phyloP scores from a whole-genome alignment of 2,113 vertebrate species.

The Sinocyclocheilus maitianheensis region DNA sequence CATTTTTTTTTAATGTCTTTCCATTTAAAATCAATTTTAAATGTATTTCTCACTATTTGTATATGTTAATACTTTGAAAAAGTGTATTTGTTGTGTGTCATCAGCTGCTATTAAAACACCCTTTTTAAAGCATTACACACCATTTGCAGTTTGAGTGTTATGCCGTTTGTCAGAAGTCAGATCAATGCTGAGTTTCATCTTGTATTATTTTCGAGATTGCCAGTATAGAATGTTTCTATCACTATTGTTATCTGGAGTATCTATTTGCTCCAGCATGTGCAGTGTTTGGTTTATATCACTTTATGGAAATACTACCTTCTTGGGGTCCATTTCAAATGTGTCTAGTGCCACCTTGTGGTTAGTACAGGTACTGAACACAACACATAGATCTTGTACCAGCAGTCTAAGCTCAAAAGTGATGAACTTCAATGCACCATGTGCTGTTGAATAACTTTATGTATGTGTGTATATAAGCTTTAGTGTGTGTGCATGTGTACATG shows the following conservation, averaged over 20 bases:
- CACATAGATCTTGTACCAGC: background rate
- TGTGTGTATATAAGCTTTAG: background rate
- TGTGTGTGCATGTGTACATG: background rate
- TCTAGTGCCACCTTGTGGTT: slow-evolving; percentile 76
- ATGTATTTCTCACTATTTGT: background rate
- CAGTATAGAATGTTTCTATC: slow-evolving; percentile 64
- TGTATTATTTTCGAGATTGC: slow-evolving; percentile 77
- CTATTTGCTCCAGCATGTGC: slow-evolving; percentile 56
- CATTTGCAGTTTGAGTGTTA: slow-evolving; percentile 20
- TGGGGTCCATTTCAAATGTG: slow-evolving; percentile 61
- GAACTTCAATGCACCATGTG: background rate
- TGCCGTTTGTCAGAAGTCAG: slow-evolving; percentile 64
- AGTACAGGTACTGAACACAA: slow-evolving; percentile 44
- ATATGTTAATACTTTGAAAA: background rate
- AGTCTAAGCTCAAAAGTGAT: background rate
- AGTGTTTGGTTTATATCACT: slow-evolving; percentile 57
- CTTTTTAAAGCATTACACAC: background rate
- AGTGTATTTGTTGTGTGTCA: too few relatives aligned
- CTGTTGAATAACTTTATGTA: slow-evolving; percentile 3
- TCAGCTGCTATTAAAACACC: background rate
- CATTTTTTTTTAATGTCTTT: background rate
- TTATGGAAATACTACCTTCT: slow-evolving; percentile 55
- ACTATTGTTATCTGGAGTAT: slow-evolving; percentile 75
- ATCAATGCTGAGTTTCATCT: slow-evolving; percentile 67
- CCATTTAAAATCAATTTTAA: background rate